phyloP scores from a whole-genome alignment of 1,140 invertebrate species.

The Orchestia grillus region DNA sequence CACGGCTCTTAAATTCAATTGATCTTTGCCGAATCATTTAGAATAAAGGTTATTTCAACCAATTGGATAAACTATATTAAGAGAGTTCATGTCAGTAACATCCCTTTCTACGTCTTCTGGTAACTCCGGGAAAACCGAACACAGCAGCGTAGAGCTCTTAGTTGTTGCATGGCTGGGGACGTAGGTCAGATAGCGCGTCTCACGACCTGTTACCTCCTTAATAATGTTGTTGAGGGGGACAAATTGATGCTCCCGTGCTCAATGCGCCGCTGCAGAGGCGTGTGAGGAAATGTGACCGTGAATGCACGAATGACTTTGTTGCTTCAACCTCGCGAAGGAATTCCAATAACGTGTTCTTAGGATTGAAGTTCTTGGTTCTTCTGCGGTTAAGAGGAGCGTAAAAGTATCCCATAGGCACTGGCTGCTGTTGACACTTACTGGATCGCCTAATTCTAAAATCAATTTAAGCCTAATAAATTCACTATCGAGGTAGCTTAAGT shows the following conservation, averaged over 20 bases:
- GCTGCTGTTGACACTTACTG: background rate
- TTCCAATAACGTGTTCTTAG: background rate
- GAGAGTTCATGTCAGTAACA: background rate
- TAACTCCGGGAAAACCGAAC: background rate
- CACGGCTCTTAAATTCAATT: background rate
- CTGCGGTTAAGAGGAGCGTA: background rate
- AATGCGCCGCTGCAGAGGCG: background rate
- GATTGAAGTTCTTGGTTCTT: background rate
- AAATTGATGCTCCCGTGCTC: background rate
- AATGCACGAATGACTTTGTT: slow-evolving; percentile 8
- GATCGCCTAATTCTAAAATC: background rate
- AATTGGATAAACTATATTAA: background rate
- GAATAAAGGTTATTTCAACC: background rate
- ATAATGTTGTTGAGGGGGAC: background rate
- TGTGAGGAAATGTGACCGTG: background rate
- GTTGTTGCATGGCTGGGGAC: background rate
- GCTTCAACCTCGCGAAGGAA: background rate
- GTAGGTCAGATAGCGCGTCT: background rate
- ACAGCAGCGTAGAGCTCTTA: background rate
- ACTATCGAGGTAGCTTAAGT: too few relatives aligned
- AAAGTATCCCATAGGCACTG: background rate
- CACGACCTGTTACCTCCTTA: background rate
- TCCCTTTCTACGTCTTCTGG: background rate
- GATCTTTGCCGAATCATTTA: background rate
- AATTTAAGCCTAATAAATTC: too few relatives aligned